Percentiles rank a stretch among this genome's conserved stretches.
Evolutionary conservation across 2,113 vertebrate genomes (phyloP).

Genomic region (Ursus arctos): DNA sequence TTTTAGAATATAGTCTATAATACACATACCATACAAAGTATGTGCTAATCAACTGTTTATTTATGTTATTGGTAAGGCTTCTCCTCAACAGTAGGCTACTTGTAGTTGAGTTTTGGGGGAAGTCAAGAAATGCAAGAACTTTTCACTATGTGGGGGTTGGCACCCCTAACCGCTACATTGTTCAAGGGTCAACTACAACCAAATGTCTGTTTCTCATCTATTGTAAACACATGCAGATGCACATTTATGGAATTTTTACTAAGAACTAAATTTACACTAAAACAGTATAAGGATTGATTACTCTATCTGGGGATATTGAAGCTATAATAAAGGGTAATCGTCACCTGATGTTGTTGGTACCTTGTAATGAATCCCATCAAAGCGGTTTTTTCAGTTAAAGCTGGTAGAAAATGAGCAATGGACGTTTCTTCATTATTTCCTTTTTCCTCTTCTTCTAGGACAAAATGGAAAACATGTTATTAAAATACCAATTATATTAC

Average conservation of each 20-base stretch:
- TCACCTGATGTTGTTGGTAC: not conserved
- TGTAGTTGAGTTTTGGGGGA: not conserved
- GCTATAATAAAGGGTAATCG: not conserved
- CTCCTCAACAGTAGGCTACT: not conserved
- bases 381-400: not conserved
- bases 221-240: not conserved
- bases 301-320: not conserved
- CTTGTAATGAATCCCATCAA: not conserved
- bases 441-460: not conserved
- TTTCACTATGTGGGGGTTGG: not conserved
- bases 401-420: not conserved
- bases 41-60: not conserved
- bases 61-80: not conserved
- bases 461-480: conserved; percentile 2
- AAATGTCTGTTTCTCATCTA: not conserved
- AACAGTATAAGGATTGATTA: not conserved
- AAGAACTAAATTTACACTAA: not conserved
- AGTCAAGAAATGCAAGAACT: not conserved
- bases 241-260: not conserved
- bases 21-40: not conserved
- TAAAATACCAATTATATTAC: conserved; percentile 36
- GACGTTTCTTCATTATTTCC: not conserved
- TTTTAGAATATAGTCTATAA: not conserved
- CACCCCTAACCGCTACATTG: not conserved
- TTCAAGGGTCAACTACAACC: not conserved